Evolutionary conservation across 2,113 vertebrate species (phyloP), one percentile per base, ranked within the genome.

Genomic region (Microtus ochrogaster): DNA sequence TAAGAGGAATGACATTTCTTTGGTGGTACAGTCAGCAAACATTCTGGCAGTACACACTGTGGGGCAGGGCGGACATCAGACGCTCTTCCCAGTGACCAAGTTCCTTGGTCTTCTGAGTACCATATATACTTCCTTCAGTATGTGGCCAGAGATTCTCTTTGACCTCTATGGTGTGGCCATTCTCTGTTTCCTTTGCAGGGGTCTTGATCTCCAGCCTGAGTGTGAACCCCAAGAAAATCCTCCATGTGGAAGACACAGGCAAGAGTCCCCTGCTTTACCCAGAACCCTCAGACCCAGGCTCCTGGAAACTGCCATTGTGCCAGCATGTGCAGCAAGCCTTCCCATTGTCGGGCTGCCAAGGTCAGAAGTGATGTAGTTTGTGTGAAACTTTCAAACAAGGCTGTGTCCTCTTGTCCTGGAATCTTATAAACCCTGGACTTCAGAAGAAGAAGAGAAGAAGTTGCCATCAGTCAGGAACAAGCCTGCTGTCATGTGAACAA

Each of bases 271-370:
- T n/a, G 26, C 39, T 76, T 98, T 86, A 68, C 98, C 99, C 2
- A 92, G 90, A 36, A 97, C 98, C 97, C 98, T 98, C 26, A 99
- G 96, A 98, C 98, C 96, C 98, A 96, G 98, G 98, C 96, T 98
- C 99, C 0, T 98, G 98, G 96, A 99, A 98, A 97, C 98, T 94
- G 96, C 58, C 96, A 97, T 86, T 99, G 98, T 5, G 96, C 98
- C 95, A 98, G 99, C 22, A 97, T 98, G 17, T 98, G 99, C 97
- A 98, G 98, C 99, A 99, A 99, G 97, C 98, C 98, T 94, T 98
- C 99, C 94, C 96, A 74, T 96, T 98, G 98, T 99, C 72, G 1
- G 36, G 88, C 93, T 90, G 93, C 73, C 2, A 58, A 90, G 94
- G 61, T 58, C 4, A 49, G 73, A 92, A 68, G 84, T 66, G 77